Conservation (phyloP, 2,797 vertebrate genomes). For the Holocentrus rufus region DNA sequence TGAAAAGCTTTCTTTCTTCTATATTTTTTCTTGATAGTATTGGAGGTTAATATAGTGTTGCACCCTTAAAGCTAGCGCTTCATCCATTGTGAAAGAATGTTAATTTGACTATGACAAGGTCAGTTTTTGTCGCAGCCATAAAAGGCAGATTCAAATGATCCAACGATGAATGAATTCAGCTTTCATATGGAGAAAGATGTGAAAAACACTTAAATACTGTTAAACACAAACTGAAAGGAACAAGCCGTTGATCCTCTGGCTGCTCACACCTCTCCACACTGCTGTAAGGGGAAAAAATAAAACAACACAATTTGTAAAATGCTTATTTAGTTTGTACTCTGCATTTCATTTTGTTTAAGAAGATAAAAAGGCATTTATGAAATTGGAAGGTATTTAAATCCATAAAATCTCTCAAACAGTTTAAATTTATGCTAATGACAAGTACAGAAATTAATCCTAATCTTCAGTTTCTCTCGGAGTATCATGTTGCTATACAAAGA, state of each 20-base stretch:
- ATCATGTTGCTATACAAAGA: constrained; percentile 51
- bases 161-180: neutral
- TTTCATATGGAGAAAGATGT: neutral
- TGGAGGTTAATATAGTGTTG: neutral
- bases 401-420: constrained; percentile 5
- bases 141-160: constrained; percentile 1
- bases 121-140: constrained; percentile 4
- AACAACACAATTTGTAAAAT: constrained; percentile 1
- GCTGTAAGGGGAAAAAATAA: neutral
- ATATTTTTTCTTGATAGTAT: constrained; percentile 7
- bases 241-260: constrained; percentile 23
- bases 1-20: neutral
- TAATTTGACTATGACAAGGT: neutral
- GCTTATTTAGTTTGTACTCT: neutral
- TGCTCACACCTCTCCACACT: constrained; percentile 6
- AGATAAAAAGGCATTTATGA: neutral
- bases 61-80: neutral
- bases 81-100: neutral
- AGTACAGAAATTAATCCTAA: constrained; percentile 58
- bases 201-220: constrained; percentile 15
- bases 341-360: constrained; percentile 5
- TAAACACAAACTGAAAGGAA: constrained; percentile 17
- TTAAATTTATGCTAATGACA: constrained; percentile 46
- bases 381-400: constrained; percentile 35
- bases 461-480: constrained; percentile 51